These are phyloP conservation scores for Acanthosepion pharaonis DNA, from an alignment of 2,888 invertebrate genomes.

Conservation along the genomic window DNA sequence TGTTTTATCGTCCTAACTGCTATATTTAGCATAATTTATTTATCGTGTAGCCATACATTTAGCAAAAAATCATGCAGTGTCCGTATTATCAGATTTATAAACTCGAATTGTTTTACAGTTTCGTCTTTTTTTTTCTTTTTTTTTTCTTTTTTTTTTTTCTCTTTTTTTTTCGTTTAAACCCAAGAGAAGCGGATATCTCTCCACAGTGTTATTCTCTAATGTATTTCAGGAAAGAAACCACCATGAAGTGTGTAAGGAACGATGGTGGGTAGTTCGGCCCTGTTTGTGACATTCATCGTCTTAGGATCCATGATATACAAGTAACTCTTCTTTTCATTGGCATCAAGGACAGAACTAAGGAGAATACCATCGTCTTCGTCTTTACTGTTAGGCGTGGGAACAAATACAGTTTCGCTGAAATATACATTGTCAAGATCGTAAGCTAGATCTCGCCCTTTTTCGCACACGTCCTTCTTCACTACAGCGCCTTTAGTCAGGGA, in stretches of 20 bases:
- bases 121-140: no score
- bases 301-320: slow-evolving; percentile 66
- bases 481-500: slow-evolving; percentile 61
- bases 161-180: background rate
- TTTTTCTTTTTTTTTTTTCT: no score
- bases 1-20: no score
- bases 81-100: background rate
- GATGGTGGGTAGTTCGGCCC: slow-evolving; percentile 63
- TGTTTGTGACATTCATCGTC: slow-evolving; percentile 61
- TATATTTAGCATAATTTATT: no score
- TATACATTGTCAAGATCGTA: slow-evolving; percentile 63
- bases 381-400: slow-evolving; percentile 58
- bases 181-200: background rate
- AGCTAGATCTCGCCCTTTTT: slow-evolving; percentile 54
- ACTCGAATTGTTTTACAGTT: background rate
- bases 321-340: slow-evolving; percentile 59
- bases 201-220: slow-evolving; percentile 35
- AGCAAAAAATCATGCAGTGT: no score
- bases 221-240: slow-evolving; percentile 62
- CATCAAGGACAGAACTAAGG: slow-evolving; percentile 67
- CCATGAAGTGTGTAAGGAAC: slow-evolving; percentile 72
- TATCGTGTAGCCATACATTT: no score
- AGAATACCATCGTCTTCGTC: slow-evolving; percentile 71
- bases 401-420: slow-evolving; percentile 69
- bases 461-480: slow-evolving; percentile 70